These are phyloP conservation scores for Meiosimyza decipiens DNA, from an alignment of 2,888 invertebrate genomes.

Conservation along the genomic window DNA sequence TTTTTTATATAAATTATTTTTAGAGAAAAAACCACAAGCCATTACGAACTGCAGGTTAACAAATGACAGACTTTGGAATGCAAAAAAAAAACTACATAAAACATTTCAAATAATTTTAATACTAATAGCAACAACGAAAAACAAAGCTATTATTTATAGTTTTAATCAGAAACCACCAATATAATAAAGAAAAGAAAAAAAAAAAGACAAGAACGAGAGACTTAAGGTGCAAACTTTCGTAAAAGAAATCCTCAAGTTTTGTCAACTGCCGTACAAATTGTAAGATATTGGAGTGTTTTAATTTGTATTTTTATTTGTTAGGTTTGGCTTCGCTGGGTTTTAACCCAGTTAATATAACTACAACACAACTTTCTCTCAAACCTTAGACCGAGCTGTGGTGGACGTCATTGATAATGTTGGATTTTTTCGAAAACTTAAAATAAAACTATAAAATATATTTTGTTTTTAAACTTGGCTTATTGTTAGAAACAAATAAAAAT, in stretches of 20 bases:
- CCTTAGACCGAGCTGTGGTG: no score
- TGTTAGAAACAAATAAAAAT: slow-evolving; percentile 5
- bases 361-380: no score
- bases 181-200: neutral
- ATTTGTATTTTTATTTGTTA: no score
- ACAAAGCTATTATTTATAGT: slow-evolving; percentile 9
- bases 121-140: neutral
- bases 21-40: no score
- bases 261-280: neutral
- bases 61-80: neutral
- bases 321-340: no score
- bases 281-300: no score
- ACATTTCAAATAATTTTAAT: neutral
- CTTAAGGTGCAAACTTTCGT: slow-evolving; percentile 24
- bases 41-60: no score
- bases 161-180: neutral
- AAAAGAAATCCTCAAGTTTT: slow-evolving; percentile 4
- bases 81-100: slow-evolving; percentile 3
- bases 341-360: no score
- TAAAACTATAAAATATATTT: slow-evolving; percentile 1
- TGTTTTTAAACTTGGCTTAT: neutral
- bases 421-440: neutral
- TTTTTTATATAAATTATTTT: no score
- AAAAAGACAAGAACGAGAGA: neutral
- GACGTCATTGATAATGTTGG: no score